phyloP scores from a whole-genome alignment of 1,140 invertebrate genomes.

The Drepana arcuata region DNA sequence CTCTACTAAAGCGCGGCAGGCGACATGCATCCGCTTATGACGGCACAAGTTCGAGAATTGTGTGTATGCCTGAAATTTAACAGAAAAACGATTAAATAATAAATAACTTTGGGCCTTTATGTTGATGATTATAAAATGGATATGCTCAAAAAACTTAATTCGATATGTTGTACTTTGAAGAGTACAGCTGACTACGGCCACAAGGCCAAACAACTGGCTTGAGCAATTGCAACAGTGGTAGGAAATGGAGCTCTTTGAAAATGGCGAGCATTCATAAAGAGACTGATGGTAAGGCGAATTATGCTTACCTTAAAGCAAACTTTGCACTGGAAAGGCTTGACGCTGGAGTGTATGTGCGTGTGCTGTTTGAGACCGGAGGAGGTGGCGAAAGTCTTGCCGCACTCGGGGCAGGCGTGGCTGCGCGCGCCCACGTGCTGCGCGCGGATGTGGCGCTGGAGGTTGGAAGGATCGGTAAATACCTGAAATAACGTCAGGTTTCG shows the following conservation, averaged over 20 bases:
- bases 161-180: too few species aligned
- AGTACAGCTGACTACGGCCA: too few species aligned
- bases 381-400: slow-evolving; percentile 98
- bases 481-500: slow-evolving; percentile 73
- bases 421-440: slow-evolving; percentile 93
- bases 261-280: too few species aligned
- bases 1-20: slow-evolving; percentile 90
- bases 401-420: slow-evolving; percentile 96
- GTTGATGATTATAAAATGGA: too few species aligned
- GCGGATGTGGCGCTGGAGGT: slow-evolving; percentile 96
- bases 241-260: too few species aligned
- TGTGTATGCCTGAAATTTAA: slow-evolving; percentile 92
- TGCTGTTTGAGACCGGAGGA: slow-evolving; percentile 99
- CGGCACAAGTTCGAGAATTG: slow-evolving; percentile 99
- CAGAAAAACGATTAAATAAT: too few species aligned
- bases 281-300: too few species aligned
- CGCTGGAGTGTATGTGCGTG: slow-evolving; percentile 98
- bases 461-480: slow-evolving; percentile 95
- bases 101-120: too few species aligned
- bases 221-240: too few species aligned
- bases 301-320: slow-evolving; percentile 83
- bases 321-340: slow-evolving; percentile 98
- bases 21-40: slow-evolving; percentile 98
- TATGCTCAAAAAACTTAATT: too few species aligned
- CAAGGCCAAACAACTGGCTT: too few species aligned